These are phyloP conservation scores for Parnassius orleans DNA, from an alignment of 2,888 invertebrate species.

Conservation along the genomic window DNA sequence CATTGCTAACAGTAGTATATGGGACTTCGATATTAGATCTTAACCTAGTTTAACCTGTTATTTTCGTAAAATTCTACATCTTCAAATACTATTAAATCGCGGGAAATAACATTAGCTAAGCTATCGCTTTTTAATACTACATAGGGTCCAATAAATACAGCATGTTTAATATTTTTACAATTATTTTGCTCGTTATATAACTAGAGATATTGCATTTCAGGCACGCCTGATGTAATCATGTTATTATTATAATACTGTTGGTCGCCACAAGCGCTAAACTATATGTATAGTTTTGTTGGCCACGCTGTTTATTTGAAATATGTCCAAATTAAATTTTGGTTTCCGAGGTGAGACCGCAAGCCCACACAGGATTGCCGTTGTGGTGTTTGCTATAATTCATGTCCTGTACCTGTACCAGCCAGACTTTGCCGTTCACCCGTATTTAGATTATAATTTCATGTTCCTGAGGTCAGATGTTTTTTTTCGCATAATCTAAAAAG, in stretches of 20 bases:
- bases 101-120: too few relatives aligned
- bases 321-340: conserved; percentile 22
- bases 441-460: conserved; percentile 57
- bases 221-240: too few relatives aligned
- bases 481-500: background rate
- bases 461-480: conserved; percentile 1
- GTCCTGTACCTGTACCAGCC: conserved; percentile 51
- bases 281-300: background rate
- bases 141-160: too few relatives aligned
- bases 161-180: too few relatives aligned
- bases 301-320: conserved; percentile 8
- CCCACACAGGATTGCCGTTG: conserved; percentile 10
- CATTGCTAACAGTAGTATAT: too few relatives aligned
- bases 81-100: too few relatives aligned
- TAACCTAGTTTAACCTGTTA: too few relatives aligned
- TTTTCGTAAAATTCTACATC: too few relatives aligned
- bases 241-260: background rate
- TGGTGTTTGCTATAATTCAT: conserved; percentile 8
- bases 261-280: conserved; percentile 8
- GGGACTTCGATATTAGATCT: too few relatives aligned
- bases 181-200: too few relatives aligned
- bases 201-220: too few relatives aligned
- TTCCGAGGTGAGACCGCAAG: conserved; percentile 21
- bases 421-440: conserved; percentile 41
- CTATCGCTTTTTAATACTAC: too few relatives aligned